Conservation (phyloP, 2,888 invertebrate genomes). For the Pristionchus mayeri region DNA sequence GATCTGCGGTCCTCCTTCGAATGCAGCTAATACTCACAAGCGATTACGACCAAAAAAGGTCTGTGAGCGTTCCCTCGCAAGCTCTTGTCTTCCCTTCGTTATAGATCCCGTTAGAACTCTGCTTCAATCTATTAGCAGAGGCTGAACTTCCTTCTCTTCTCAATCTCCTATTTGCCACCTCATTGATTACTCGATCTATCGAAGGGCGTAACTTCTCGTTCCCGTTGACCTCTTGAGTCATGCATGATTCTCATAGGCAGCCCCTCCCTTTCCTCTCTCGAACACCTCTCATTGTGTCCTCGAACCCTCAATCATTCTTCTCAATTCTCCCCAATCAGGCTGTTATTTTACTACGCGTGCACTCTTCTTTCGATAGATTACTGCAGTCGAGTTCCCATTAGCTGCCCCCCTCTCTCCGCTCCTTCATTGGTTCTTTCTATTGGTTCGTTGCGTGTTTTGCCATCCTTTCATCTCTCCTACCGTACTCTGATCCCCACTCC, state of each 20-base stretch:
- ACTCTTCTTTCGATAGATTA: conserved; percentile 26
- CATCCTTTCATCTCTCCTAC: conserved; percentile 17
- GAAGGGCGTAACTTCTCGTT: background rate
- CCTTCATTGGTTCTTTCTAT: conserved; percentile 9
- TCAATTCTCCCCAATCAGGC: background rate
- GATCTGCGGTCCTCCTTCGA: background rate
- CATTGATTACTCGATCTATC: background rate
- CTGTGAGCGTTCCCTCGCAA: background rate
- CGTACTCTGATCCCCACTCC: background rate
- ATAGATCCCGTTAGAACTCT: background rate
- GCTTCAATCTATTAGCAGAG: background rate
- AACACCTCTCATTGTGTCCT: conserved; percentile 5
- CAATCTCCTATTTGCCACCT: background rate
- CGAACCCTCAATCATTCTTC: conserved; percentile 17
- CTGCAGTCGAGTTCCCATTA: conserved; percentile 8
- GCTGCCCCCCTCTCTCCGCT: background rate
- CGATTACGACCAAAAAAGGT: conserved; percentile 2
- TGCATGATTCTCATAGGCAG: background rate
- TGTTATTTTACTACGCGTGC: background rate
- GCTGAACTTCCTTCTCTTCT: background rate
- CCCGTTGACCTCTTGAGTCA: conserved; percentile 23
- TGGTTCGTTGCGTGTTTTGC: background rate
- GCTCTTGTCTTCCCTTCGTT: background rate
- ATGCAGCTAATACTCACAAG: background rate
- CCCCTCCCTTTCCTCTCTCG: conserved; percentile 9